A percentile compares a stretch with the other conserved stretches of the same genome.
phyloP scores from a whole-genome alignment of 1,140 invertebrate species.

The Eupeodes corollae region DNA sequence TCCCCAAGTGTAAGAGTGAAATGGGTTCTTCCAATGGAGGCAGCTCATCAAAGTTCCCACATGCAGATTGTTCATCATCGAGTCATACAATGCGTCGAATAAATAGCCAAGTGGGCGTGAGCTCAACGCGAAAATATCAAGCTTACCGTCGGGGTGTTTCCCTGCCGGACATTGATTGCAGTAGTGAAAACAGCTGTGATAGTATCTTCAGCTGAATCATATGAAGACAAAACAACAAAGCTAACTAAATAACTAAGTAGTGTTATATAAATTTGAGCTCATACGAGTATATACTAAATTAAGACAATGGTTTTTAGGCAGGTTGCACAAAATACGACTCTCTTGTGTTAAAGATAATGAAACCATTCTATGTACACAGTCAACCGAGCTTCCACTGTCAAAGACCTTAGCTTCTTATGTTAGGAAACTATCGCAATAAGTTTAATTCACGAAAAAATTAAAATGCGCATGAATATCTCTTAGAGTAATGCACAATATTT shows the following conservation, averaged over 20 bases:
- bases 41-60: conserved; percentile 2
- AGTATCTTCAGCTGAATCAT: conserved; percentile 17
- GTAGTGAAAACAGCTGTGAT: conserved; percentile 34
- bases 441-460: too few species aligned
- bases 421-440: too few species aligned
- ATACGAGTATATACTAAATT: too few species aligned
- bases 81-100: background rate
- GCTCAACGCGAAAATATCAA: background rate
- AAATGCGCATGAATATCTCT: too few species aligned
- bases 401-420: too few species aligned
- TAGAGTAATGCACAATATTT: too few species aligned
- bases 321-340: too few species aligned
- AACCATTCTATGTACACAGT: too few species aligned
- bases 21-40: background rate
- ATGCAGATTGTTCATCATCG: background rate
- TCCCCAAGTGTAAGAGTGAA: conserved; percentile 12
- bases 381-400: too few species aligned
- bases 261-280: too few species aligned
- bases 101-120: conserved; percentile 1
- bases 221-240: background rate
- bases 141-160: conserved; percentile 24
- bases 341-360: too few species aligned
- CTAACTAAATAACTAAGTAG: conserved; percentile 6
- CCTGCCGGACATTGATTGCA: conserved; percentile 29
- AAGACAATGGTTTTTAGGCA: too few species aligned